These are phyloP conservation scores for Suricata suricatta DNA, from an alignment of 2,113 vertebrate genomes.

Conservation along the genomic window DNA sequence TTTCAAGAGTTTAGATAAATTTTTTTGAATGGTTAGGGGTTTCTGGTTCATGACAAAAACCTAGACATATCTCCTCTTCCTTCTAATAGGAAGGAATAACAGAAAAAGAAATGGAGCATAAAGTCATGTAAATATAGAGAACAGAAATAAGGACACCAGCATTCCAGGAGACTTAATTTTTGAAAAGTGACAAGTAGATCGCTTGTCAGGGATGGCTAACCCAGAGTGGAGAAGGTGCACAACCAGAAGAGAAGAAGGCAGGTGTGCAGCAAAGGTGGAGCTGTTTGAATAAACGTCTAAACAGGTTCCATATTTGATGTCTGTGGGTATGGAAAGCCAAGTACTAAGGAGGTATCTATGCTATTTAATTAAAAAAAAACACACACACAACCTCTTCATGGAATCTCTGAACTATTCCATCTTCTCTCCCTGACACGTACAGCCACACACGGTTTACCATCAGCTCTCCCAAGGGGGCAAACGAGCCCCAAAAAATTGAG, in stretches of 20 bases:
- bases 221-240: neutral
- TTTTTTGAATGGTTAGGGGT: fast-evolving
- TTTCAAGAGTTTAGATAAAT: neutral
- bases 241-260: neutral
- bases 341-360: neutral
- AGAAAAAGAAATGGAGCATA: neutral
- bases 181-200: neutral
- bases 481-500: neutral
- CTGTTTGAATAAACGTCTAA: neutral
- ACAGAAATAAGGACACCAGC: neutral
- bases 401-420: neutral
- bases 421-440: neutral
- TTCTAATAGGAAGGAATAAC: neutral
- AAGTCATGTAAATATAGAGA: neutral
- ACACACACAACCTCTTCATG: neutral
- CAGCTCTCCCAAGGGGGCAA: neutral
- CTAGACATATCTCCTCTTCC: neutral
- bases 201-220: neutral
- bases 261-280: neutral
- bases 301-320: neutral
- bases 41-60: neutral
- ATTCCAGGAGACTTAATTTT: neutral
- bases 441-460: neutral
- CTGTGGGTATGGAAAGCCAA: neutral
- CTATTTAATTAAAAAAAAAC: neutral